Evolutionary conservation across 53 echinoderm and acorn worm species (phyloP), one percentile per base, ranked within the genome.

Genomic region (Apostichopus leukothele): DNA sequence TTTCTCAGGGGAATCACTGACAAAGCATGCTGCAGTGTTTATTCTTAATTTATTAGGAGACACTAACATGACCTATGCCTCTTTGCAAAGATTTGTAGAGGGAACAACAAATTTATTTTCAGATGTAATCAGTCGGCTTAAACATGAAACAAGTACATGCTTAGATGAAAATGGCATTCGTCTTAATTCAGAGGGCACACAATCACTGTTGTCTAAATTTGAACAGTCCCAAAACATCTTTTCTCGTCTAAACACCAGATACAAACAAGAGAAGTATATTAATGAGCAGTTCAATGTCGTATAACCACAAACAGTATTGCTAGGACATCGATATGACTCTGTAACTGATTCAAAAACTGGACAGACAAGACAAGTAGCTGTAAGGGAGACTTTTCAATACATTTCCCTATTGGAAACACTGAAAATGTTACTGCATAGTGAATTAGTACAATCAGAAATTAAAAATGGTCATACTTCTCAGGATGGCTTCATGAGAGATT

Each of bases 401-500:
- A 16, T 79, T 52, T 8, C 79, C 5, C 9, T 77, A 1, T 39
- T 54, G 12, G 79, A 79, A 18, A 79, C 79, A n/a, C 13, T 79
- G 8, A 6, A 16, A 52, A 52, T 79, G 79, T 4, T 79, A 4
- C 13, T 79, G 12, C 12, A n/a, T 18, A 79, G 20, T 19, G 12
- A 51, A 1, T 18, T 79, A 5, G 52, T 79, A 13, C 13, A 52
- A 39, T 18, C 18, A 53, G n/a, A 79, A 7, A 52, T 79, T 54
- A 0, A 4, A 13, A 79, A 51, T 79, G 79, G 79, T 0, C 79
- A 79, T 79, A 7, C 6, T 13, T 79, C 79, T 3, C 3, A 4
- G 13, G 79, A 79, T 79, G 79, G 14, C 14, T n/a, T 79, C 5
- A 79, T 79, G 79, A 54, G 79, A 79, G 79, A 79, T 20, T 79